phyloP scores from a whole-genome alignment of 2,888 invertebrate species.

The Branchellion lobata region DNA sequence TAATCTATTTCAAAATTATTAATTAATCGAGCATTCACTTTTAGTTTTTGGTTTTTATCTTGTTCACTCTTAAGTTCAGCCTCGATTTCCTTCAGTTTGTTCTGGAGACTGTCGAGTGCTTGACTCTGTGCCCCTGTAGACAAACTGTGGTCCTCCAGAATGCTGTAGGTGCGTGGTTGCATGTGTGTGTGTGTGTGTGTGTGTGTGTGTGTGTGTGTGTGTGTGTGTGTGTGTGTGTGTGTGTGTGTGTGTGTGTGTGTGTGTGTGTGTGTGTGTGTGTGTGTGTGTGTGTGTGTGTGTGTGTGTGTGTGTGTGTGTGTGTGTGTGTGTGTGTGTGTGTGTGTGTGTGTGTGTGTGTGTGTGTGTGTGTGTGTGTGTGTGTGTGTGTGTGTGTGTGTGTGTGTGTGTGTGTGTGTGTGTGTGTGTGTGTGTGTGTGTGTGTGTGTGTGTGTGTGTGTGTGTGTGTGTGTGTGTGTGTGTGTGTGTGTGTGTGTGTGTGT shows the following conservation, averaged over 20 bases:
- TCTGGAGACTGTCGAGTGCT: constrained; percentile 61
- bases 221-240: constrained; percentile 31
- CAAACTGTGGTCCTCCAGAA: constrained; percentile 63
- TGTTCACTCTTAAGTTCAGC: constrained; percentile 61
- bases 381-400: constrained; percentile 23
- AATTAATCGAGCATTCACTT: constrained; percentile 56
- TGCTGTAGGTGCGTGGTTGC: constrained; percentile 54
- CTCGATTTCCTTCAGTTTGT: constrained; percentile 63
- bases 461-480: not conserved
- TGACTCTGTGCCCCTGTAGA: constrained; percentile 63
- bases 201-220: constrained; percentile 28
- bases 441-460: constrained; percentile 10
- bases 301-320: constrained; percentile 28
- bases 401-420: constrained; percentile 29
- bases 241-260: constrained; percentile 25
- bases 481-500: constrained; percentile 16
- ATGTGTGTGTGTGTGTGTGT: constrained; percentile 29
- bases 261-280: constrained; percentile 24
- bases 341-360: constrained; percentile 19
- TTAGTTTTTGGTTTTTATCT: constrained; percentile 57
- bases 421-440: constrained; percentile 26
- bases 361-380: constrained; percentile 11
- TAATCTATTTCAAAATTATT: no score
- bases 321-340: constrained; percentile 27
- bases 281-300: constrained; percentile 23